phyloP scores from a whole-genome alignment of 2,888 invertebrate genomes.

The Dryomyza anilis region DNA sequence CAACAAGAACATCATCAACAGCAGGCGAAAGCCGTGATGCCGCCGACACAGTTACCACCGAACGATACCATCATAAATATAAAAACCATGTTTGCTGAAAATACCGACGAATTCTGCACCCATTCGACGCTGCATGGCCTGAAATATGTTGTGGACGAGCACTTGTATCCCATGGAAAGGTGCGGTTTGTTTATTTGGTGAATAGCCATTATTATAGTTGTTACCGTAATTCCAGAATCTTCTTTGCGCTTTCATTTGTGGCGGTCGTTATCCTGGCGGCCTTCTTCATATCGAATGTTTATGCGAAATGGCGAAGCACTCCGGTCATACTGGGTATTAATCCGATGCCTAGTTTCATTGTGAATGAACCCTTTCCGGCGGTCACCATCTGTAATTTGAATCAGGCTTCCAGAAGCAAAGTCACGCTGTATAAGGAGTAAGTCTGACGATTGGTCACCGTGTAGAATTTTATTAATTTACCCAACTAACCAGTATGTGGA shows the following conservation, averaged over 20 bases:
- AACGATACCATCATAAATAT: not conserved
- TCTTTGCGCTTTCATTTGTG: constrained; percentile 73
- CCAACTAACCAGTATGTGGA: too few relatives aligned
- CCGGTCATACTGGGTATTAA: constrained; percentile 81
- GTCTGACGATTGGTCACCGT: too few relatives aligned
- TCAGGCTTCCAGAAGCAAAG: constrained; percentile 71
- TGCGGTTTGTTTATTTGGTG: constrained; percentile 52
- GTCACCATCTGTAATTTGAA: constrained; percentile 86
- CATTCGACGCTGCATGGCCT: constrained; percentile 76
- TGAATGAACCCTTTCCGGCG: constrained; percentile 79
- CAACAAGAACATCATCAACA: too few relatives aligned
- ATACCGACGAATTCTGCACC: constrained; percentile 57
- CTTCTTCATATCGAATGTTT: constrained; percentile 75
- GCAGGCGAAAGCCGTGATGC: too few relatives aligned
- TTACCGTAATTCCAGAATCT: constrained; percentile 59
- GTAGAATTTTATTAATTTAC: too few relatives aligned
- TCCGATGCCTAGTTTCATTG: constrained; percentile 71
- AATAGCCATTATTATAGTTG: not conserved
- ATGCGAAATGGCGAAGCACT: constrained; percentile 72
- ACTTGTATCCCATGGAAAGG: constrained; percentile 72
- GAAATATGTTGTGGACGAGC: constrained; percentile 72
- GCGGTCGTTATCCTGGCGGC: constrained; percentile 69
- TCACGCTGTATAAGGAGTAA: too few relatives aligned
- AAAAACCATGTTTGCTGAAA: constrained; percentile 30
- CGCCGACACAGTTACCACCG: too few relatives aligned